Evolutionary conservation across 2,113 vertebrate genomes (phyloP).

Genomic region (Arizona elegans): DNA sequence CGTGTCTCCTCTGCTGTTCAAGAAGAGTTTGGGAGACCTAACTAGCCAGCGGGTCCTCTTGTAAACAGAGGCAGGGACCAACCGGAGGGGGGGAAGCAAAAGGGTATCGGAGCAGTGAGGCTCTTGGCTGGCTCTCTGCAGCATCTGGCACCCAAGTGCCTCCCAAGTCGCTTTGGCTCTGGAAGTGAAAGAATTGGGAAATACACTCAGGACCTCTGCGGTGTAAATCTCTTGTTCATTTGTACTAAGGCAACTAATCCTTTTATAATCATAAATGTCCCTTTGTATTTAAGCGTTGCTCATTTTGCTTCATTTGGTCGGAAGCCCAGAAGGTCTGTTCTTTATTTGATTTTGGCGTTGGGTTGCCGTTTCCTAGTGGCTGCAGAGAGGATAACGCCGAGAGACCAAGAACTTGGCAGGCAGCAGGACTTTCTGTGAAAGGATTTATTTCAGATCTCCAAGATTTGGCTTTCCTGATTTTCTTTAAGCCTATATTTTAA

Average conservation of each 20-base stretch:
- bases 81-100: rapidly evolving
- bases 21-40: not conserved
- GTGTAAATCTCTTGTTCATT: constrained; percentile 38
- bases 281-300: constrained; percentile 28
- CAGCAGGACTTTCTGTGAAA: constrained; percentile 52
- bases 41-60: not conserved
- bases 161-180: constrained; percentile 13
- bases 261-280: constrained; percentile 28
- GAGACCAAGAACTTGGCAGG: constrained; percentile 42
- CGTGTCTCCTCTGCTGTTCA: not conserved
- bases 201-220: constrained; percentile 27
- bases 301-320: constrained; percentile 35
- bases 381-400: constrained; percentile 29
- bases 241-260: constrained; percentile 39
- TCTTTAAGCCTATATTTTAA: constrained; percentile 41
- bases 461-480: constrained; percentile 38
- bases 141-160: not conserved
- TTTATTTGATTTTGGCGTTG: constrained; percentile 45
- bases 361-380: constrained; percentile 23
- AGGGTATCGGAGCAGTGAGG: not conserved
- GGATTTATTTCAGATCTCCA: constrained; percentile 57
- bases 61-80: not conserved
- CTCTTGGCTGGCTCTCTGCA: not conserved
- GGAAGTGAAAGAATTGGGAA: constrained; percentile 43
- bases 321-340: constrained; percentile 35